Base-by-base conservation (phyloP, 2,888 invertebrate genomes). In the Drosophila anceps region DNA sequence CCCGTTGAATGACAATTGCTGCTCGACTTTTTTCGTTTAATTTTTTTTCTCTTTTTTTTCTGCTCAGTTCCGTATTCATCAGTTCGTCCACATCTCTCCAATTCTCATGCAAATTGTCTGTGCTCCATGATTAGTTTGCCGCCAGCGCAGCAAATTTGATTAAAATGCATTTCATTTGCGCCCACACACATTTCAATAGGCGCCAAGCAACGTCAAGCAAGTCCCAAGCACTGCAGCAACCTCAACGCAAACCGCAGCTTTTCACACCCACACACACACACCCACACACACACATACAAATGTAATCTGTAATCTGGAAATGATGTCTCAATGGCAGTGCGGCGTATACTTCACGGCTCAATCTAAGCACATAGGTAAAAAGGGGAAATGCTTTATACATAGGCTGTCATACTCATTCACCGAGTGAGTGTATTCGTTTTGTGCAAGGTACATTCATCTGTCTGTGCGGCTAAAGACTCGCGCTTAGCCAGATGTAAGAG, bases 91-190 rank as follows among this genome's bases (percentile, higher is more conserved):
- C 50, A 50, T 31, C 54, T 15, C 44, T n/a, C 51, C 61, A 48
- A 54, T 73, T 68, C 48, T 24, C 51, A 73, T 73, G 73, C 69
- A 73, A 59, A 68, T 73, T 69, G 73, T 54, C 53, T 68, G 73
- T 57, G 44, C 60, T 57, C 43, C 20, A 72, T 59, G 76, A 64
- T 68, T 59, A 66, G 72, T 71, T 76, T 58, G 63, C 53, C 76
- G 61, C 53, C 60, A 67, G 62, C 73, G 54, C 20, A 24, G 15
- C 27, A 62, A 68, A 62, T 68, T 73, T 62, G 73, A 73, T 62
- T 69, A 74, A 63, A 73, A 63, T 73, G 69, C 74, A 73, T 73
- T 68, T 61, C 55, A 61, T 61, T 48, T 39, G 67, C 51, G 18
- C 27, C 18, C 15, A 55, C 57, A 58, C 31, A 50, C 48, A 50